Percentiles rank a stretch among this genome's conserved stretches.
Conservation (phyloP, 2,797 vertebrate genomes). For the Ptychadena robeensis region DNA sequence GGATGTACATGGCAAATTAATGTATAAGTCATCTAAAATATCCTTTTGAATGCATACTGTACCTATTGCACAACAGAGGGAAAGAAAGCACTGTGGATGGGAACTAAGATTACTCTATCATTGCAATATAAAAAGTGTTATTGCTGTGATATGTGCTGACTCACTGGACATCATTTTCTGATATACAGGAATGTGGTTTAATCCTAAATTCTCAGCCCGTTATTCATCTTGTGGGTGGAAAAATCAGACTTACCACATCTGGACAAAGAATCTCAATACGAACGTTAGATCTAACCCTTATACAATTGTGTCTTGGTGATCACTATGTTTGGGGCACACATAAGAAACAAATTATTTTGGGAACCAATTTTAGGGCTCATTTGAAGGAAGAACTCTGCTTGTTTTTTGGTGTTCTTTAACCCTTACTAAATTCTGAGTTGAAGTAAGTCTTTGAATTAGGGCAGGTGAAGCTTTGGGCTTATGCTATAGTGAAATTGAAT, state of each 20-base stretch:
- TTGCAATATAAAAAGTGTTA: background rate
- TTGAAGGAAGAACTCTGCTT: background rate
- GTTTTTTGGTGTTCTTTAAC: background rate
- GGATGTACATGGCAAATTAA: too few relatives aligned
- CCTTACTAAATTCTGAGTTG: background rate
- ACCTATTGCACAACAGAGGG: background rate
- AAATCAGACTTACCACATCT: background rate
- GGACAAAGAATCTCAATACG: background rate
- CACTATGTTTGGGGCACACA: background rate
- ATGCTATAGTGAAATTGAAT: background rate
- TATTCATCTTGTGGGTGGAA: background rate
- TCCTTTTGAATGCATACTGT: too few relatives aligned
- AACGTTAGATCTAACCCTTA: background rate
- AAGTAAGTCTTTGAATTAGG: too few relatives aligned
- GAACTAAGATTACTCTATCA: background rate
- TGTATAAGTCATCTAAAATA: too few relatives aligned
- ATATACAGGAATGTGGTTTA: background rate
- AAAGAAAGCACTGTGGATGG: background rate
- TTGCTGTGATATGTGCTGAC: background rate
- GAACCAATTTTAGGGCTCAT: background rate
- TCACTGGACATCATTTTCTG: background rate
- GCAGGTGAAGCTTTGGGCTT: background rate
- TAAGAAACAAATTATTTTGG: too few relatives aligned
- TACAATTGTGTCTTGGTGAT: background rate
- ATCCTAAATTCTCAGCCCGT: background rate